Conservation (phyloP, 1,140 invertebrate species). For the Micrasema minimum region DNA sequence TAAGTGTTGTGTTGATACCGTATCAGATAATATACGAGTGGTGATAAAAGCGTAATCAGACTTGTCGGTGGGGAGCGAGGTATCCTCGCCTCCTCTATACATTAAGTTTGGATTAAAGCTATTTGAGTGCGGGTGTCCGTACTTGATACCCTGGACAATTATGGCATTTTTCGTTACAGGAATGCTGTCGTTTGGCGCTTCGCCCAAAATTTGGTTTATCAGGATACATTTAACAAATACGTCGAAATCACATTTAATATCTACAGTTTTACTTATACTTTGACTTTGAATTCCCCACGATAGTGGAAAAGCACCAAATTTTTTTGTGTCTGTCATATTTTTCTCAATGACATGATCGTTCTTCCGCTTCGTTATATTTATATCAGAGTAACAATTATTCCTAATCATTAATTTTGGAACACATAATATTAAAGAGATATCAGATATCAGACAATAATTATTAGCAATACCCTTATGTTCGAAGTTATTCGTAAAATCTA, state of each 20-base stretch:
- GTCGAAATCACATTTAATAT: constrained; percentile 69
- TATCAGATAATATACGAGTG: constrained; percentile 65
- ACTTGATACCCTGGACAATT: constrained; percentile 71
- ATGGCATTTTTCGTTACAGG: constrained; percentile 69
- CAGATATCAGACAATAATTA: constrained; percentile 74
- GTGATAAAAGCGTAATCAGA: constrained; percentile 70
- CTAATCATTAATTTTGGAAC: constrained; percentile 67
- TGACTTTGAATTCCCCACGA: constrained; percentile 66
- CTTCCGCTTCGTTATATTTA: constrained; percentile 27
- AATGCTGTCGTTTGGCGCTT: constrained; percentile 71
- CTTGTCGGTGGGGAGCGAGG: constrained; percentile 64
- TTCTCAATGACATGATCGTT: constrained; percentile 63
- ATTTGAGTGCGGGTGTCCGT: constrained; percentile 71
- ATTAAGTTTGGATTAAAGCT: constrained; percentile 69
- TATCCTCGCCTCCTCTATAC: constrained; percentile 63
- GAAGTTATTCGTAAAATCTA: constrained; percentile 68
- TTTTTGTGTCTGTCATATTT: constrained; percentile 66
- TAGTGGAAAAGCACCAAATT: constrained; percentile 68
- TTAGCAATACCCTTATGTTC: constrained; percentile 66
- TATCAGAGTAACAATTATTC: constrained; percentile 64
- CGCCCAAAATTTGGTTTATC: constrained; percentile 71
- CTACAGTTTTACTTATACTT: constrained; percentile 67
- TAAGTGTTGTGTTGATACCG: constrained; percentile 49
- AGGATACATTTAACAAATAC: constrained; percentile 67
- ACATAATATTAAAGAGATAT: constrained; percentile 71